Conservation (phyloP, 2,888 invertebrate species). For the Drosophila percnosoma region DNA sequence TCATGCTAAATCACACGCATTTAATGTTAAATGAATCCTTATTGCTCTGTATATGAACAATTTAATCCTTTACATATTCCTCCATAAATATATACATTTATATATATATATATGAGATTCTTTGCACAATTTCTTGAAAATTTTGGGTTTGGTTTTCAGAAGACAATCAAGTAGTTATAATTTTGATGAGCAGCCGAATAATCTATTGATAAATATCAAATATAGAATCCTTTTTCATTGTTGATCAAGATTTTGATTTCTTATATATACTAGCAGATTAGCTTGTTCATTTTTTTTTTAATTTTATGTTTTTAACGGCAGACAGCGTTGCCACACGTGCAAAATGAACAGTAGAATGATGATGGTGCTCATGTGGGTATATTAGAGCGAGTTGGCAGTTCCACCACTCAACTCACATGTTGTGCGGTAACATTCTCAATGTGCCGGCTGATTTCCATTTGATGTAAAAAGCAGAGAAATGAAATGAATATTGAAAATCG, state of each 20-base stretch:
- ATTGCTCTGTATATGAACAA: constrained; percentile 48
- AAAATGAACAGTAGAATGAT: not conserved
- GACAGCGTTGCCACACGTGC: constrained; percentile 17
- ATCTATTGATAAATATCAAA: not conserved
- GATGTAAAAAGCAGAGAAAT: constrained; percentile 12
- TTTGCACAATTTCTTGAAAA: constrained; percentile 46
- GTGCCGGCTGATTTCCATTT: constrained; percentile 42
- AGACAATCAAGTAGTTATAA: not conserved
- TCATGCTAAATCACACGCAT: constrained; percentile 22
- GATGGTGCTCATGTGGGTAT: not conserved
- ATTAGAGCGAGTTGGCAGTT: constrained; percentile 28
- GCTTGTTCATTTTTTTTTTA: not conserved
- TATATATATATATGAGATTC: constrained; percentile 28
- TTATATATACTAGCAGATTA: not conserved
- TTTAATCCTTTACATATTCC: constrained; percentile 39
- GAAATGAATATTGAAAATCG: constrained; percentile 30
- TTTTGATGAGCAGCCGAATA: not conserved
- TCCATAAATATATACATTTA: constrained; percentile 39
- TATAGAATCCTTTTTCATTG: not conserved
- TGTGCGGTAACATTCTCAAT: constrained; percentile 63
- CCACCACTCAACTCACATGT: constrained; percentile 42
- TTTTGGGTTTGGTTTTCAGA: not conserved
- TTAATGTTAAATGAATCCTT: constrained; percentile 39
- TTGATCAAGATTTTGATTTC: not conserved
- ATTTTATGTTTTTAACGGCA: constrained; percentile 21